These are phyloP conservation scores for Eclectus roratus DNA, from an alignment of 2,113 vertebrate genomes.

Conservation along the genomic window DNA sequence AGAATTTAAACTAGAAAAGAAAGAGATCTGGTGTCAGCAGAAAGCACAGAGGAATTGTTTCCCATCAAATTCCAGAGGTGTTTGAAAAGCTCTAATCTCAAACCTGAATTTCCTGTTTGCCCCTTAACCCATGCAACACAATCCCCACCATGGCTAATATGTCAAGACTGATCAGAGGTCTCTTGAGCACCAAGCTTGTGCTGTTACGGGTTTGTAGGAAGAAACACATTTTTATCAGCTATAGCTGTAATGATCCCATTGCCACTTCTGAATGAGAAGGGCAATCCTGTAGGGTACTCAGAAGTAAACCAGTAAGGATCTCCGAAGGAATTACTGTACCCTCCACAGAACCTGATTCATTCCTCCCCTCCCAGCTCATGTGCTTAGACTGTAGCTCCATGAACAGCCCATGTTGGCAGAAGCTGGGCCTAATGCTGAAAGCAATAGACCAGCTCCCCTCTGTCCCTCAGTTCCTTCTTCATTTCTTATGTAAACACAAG, in stretches of 20 bases:
- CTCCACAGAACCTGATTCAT: neutral
- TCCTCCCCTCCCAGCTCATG: accelerated
- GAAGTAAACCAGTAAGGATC: neutral
- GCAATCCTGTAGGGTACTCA: neutral
- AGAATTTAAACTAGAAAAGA: neutral
- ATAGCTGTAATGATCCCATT: neutral
- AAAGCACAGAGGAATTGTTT: neutral
- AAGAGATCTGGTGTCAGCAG: neutral
- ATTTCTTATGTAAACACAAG: neutral
- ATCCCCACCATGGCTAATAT: neutral
- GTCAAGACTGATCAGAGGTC: neutral
- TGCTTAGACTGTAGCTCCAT: neutral
- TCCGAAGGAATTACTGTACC: neutral
- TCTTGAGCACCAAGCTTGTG: neutral
- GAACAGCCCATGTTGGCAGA: neutral
- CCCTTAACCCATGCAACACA: neutral
- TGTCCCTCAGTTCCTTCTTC: neutral
- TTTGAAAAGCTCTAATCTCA: neutral
- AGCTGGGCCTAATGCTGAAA: neutral
- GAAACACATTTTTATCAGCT: neutral
- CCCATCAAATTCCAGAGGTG: neutral
- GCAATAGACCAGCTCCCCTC: accelerated
- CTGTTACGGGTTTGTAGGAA: neutral
- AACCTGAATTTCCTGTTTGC: neutral
- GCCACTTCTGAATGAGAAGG: neutral